These are phyloP conservation scores for Caradrina clavipalpis DNA, from an alignment of 2,888 invertebrate species.

Conservation along the genomic window DNA sequence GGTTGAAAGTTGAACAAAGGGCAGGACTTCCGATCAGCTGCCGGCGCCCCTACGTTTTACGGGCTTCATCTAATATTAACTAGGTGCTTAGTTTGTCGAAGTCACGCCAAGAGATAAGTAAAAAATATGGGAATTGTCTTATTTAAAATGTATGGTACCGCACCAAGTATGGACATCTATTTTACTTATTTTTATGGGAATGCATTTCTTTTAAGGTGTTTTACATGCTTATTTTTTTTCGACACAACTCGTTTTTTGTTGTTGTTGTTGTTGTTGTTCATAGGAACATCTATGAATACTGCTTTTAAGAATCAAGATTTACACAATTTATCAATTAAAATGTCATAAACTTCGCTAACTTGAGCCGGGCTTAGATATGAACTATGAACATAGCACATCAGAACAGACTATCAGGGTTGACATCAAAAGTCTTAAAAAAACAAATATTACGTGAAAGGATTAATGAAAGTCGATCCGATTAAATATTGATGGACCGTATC, in stretches of 20 bases:
- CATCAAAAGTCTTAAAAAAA: conserved; percentile 41
- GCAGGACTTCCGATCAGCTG: conserved; percentile 91
- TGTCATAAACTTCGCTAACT: too few species aligned
- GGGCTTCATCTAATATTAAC: conserved; percentile 88
- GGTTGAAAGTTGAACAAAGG: conserved; percentile 87
- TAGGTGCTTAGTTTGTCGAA: conserved; percentile 69
- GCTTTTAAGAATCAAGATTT: background rate
- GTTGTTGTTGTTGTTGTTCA: too few species aligned
- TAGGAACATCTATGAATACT: background rate
- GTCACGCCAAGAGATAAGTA: conserved; percentile 70
- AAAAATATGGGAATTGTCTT: conserved; percentile 61
- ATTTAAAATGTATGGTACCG: conserved; percentile 49
- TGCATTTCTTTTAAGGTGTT: conserved; percentile 5
- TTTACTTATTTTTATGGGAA: conserved; percentile 17
- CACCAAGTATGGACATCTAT: conserved; percentile 9
- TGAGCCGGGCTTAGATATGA: background rate
- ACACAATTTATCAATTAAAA: too few species aligned
- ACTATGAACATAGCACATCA: background rate
- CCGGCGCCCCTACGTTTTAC: conserved; percentile 85
- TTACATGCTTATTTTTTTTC: background rate
- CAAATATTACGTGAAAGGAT: conserved; percentile 51
- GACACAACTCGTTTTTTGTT: background rate
- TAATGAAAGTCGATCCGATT: conserved; percentile 63
- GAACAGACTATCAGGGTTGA: background rate
- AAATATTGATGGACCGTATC: conserved; percentile 65